Conservation (phyloP, 1,140 invertebrate species). For the Bombus affinis region DNA sequence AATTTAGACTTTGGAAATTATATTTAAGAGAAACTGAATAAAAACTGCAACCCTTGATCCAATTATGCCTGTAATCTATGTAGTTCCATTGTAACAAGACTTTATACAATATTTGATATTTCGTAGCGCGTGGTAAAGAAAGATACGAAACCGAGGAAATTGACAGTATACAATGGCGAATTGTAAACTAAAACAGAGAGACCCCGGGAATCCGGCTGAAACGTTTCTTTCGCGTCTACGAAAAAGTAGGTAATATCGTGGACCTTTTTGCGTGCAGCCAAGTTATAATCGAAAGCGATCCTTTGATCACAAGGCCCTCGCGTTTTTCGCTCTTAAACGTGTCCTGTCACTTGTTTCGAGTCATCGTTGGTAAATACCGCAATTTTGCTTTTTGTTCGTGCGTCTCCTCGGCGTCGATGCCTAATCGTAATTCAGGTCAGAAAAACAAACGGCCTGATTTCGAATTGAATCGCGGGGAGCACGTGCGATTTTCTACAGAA, state of each 20-base stretch:
- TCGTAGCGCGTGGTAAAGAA: neutral
- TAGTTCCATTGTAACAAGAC: neutral
- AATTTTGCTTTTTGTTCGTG: constrained; percentile 66
- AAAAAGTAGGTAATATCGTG: constrained; percentile 38
- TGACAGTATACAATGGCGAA: neutral
- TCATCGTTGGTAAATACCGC: constrained; percentile 65
- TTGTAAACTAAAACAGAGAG: constrained; percentile 17
- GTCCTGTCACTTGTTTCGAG: constrained; percentile 63
- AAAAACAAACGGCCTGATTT: constrained; percentile 63
- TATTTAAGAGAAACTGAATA: no score
- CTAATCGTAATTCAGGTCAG: constrained; percentile 51
- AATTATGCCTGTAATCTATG: no score
- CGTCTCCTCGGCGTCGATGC: constrained; percentile 19
- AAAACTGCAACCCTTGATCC: no score
- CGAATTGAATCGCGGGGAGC: constrained; percentile 15
- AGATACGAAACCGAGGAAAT: neutral
- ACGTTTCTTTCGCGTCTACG: neutral
- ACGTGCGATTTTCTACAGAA: constrained; percentile 31
- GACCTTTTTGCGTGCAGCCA: no score
- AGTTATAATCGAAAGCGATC: constrained; percentile 65
- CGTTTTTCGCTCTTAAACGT: constrained; percentile 52
- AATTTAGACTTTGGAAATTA: no score
- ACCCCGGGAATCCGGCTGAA: neutral
- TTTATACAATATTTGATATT: neutral
- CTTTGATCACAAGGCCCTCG: constrained; percentile 60